Evolutionary conservation across 2,113 vertebrate species (phyloP).

Genomic region (Halcyon malimbica): DNA sequence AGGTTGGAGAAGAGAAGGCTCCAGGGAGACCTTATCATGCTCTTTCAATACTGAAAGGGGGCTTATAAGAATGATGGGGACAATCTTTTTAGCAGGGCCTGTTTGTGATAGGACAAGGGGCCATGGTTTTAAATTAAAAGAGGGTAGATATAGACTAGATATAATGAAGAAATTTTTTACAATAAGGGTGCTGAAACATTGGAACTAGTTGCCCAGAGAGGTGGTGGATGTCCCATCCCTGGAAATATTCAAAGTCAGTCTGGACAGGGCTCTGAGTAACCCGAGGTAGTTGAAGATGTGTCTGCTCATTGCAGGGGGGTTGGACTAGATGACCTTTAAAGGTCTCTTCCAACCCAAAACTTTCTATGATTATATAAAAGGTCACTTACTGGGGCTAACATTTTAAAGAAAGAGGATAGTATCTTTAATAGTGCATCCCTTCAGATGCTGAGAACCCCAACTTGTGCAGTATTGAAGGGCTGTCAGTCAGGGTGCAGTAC

Average conservation of each 20-base stretch:
- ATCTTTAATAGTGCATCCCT: background rate
- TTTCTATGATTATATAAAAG: background rate
- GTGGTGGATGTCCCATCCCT: background rate
- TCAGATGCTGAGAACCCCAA: background rate
- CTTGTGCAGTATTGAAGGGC: background rate
- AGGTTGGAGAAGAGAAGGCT: background rate
- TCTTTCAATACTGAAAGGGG: too few relatives aligned
- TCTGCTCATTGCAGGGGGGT: background rate
- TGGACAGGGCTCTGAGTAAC: background rate
- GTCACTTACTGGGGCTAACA: background rate
- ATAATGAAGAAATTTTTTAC: background rate
- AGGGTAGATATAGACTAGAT: background rate
- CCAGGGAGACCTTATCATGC: rapidly evolving
- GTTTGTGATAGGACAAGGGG: background rate
- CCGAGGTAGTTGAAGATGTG: background rate
- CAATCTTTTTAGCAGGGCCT: too few relatives aligned
- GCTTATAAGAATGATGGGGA: background rate
- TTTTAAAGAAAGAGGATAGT: background rate
- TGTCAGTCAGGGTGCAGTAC: rapidly evolving
- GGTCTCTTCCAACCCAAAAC: background rate
- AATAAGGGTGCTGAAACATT: background rate
- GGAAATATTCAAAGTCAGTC: background rate
- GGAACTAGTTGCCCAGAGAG: background rate
- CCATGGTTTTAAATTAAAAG: too few relatives aligned
- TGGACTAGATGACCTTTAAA: background rate